phyloP scores from a whole-genome alignment of 2,888 invertebrate genomes.

The Scaptomyza parva region DNA sequence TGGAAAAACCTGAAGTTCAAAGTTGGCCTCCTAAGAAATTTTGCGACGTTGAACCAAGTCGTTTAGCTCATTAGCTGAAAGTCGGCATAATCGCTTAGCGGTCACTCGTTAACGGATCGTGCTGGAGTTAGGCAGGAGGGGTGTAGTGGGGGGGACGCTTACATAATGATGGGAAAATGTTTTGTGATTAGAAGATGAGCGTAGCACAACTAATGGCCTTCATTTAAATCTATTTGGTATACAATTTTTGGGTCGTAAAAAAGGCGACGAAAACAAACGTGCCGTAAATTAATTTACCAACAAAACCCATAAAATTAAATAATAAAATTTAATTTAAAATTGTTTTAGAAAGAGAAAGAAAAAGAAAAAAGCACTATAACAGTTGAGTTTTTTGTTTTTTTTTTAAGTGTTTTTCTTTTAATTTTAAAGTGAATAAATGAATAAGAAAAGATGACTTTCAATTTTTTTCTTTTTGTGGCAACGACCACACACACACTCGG shows the following conservation, averaged over 20 bases:
- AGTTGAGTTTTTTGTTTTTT: constrained; percentile 20
- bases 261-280: constrained; percentile 53
- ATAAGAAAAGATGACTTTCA: constrained; percentile 63
- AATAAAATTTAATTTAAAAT: constrained; percentile 35
- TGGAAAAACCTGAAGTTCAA: constrained; percentile 53
- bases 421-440: constrained; percentile 31
- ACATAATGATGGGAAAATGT: constrained; percentile 76
- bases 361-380: background rate
- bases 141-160: constrained; percentile 25
- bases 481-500: constrained; percentile 48
- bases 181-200: constrained; percentile 24
- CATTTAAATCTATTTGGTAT: constrained; percentile 37
- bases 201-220: constrained; percentile 46
- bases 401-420: constrained; percentile 39
- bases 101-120: constrained; percentile 47
- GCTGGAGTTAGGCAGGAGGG: background rate
- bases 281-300: constrained; percentile 65
- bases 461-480: constrained; percentile 10
- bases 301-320: constrained; percentile 15
- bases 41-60: constrained; percentile 36
- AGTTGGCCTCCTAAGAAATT: constrained; percentile 66
- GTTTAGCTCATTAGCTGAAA: constrained; percentile 63
- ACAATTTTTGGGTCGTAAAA: constrained; percentile 60
- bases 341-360: background rate
- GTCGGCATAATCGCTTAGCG: constrained; percentile 26